Percentiles rank a stretch among this genome's conserved stretches.
Conservation (phyloP, 2,113 vertebrate genomes). For the Antennarius striatus region DNA sequence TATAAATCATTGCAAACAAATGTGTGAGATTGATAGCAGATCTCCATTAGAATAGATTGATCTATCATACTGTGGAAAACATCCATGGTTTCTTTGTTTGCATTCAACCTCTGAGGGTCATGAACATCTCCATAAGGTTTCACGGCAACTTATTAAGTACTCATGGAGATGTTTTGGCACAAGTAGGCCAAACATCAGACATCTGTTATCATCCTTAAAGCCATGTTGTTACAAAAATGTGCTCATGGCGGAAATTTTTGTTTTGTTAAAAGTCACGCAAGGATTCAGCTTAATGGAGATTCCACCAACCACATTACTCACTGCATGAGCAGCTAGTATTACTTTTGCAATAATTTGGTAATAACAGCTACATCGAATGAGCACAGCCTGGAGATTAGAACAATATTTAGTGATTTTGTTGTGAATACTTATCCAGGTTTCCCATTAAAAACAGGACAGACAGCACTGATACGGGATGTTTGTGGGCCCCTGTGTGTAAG, state of each 20-base stretch:
- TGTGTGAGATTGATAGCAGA: too few species aligned
- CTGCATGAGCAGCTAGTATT: slow-evolving; percentile 30
- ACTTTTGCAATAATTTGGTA: slow-evolving; percentile 41
- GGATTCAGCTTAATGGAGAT: slow-evolving; percentile 35
- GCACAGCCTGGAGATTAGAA: neutral
- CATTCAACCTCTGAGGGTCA: too few species aligned
- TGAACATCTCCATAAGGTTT: too few species aligned
- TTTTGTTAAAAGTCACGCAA: slow-evolving; percentile 44
- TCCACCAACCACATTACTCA: slow-evolving; percentile 48
- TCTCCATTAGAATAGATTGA: too few species aligned
- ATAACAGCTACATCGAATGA: slow-evolving; percentile 28
- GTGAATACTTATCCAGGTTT: slow-evolving; percentile 20
- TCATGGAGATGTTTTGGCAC: too few species aligned
- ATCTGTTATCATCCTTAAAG: neutral
- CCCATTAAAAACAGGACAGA: slow-evolving; percentile 37
- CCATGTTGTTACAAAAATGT: slow-evolving; percentile 33
- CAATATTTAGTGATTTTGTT: slow-evolving; percentile 22
- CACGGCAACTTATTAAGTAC: too few species aligned
- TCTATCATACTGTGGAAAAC: too few species aligned
- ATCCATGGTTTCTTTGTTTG: too few species aligned
- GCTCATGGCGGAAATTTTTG: slow-evolving; percentile 21
- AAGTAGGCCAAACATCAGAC: too few species aligned
- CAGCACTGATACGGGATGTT: slow-evolving; percentile 12
- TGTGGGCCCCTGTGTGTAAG: slow-evolving; percentile 36
- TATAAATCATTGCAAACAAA: too few species aligned